Base-by-base conservation (phyloP, 2,113 vertebrate genomes). In the Labrus mixtus region DNA sequence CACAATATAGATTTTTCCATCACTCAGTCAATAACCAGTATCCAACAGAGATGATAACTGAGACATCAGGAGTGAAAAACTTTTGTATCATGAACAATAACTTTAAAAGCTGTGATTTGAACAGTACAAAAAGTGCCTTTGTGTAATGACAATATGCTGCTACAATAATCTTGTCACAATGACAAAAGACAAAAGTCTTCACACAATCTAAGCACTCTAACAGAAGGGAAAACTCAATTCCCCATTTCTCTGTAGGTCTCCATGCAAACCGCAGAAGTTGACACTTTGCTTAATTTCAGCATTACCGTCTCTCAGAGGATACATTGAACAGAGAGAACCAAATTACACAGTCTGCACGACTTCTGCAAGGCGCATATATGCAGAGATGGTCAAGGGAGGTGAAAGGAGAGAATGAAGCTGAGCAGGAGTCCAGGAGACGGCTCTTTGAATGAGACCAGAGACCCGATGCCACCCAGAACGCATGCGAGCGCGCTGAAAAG, bases 401-500 rank as follows among this genome's bases (percentile, higher is more conserved):
- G 55, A 78, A 73, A 50, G 66, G 54, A 72, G 71, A 65, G 63
- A 79, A 68, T 51, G 55, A 73, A 75, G 57, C 70, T 57, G 61
- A 63, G 60, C 74, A 53, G 57, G 53, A 78, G 67, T 70, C 60
- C 2, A 48, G 72, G 56, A 83, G 83, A 86, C 78, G 39, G 61
- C 54, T 48, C 73, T 85, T 88, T 80, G 77, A 86, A 82, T 69
- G 50, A 69, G 58, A 54, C 79, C 70, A 76, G 85, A 89, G 88
- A 85, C 75, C 60, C 46, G 66, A 79, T 91, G 90, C 91, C 93
- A 94, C 91, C 92, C 93, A 93, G 91, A 82, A 89, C 68, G 51
- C 62, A 71, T 80, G 84, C 76, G 78, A 80, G 77, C 39, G 78
- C 75, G 81, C 72, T 87, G 85, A 87, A 81, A 90, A 81, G 22